Evolutionary conservation across 2,113 vertebrate species (phyloP).

Genomic region (Indri indri): DNA sequence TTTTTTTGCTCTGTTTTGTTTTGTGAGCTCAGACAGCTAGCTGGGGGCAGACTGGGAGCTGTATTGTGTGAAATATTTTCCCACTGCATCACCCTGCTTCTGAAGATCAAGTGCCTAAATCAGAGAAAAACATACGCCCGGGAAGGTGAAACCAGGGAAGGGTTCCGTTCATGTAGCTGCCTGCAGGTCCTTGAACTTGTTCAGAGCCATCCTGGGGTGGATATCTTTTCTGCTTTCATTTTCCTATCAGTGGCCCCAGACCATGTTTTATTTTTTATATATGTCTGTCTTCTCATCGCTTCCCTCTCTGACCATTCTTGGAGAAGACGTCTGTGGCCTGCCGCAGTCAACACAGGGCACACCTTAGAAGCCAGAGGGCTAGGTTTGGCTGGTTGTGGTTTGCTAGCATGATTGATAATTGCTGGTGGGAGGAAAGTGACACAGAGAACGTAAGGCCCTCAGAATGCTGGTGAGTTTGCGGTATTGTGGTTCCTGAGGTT

Average conservation of each 20-base stretch:
- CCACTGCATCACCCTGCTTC: background rate
- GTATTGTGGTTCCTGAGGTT: constrained; percentile 40
- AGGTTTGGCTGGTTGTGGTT: background rate
- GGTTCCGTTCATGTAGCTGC: background rate
- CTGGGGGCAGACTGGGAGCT: background rate
- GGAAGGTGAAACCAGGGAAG: background rate
- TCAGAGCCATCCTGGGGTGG: background rate
- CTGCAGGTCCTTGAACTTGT: background rate
- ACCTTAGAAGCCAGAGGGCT: constrained; percentile 46
- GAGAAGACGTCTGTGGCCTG: background rate
- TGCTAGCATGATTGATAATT: constrained; percentile 15
- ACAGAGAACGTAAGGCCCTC: background rate
- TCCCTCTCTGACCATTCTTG: background rate
- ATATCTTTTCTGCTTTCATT: background rate
- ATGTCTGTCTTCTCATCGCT: background rate
- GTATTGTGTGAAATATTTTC: background rate
- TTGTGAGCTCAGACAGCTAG: background rate
- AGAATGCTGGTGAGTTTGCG: background rate
- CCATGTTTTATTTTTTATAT: background rate
- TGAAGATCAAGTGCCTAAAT: background rate
- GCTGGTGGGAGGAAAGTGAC: constrained; percentile 38
- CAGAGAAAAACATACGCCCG: background rate
- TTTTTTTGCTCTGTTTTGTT: background rate
- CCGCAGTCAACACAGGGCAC: background rate
- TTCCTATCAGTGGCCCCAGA: background rate